A percentile compares a stretch with the other conserved stretches of the same genome.
Conservation (phyloP, 1,140 invertebrate species). For the Thaumatotibia leucotreta region DNA sequence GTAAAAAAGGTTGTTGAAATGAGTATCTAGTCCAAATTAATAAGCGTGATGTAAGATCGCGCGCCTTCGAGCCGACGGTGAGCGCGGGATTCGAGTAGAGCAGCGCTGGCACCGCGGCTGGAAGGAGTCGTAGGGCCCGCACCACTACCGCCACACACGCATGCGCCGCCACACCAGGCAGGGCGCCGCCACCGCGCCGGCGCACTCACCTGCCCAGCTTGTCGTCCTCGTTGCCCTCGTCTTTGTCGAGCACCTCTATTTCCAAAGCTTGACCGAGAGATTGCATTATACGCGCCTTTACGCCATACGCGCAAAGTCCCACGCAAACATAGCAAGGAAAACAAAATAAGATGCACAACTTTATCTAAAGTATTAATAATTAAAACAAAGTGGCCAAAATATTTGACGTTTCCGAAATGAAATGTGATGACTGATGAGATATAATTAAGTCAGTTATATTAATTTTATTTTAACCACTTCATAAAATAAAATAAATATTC, state of each 20-base stretch:
- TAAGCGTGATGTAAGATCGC: not conserved
- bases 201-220: constrained; percentile 86
- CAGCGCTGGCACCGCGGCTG: not conserved
- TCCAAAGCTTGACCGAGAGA: constrained; percentile 84
- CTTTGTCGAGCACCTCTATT: constrained; percentile 88
- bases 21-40: not conserved
- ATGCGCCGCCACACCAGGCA: not conserved
- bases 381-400: constrained; percentile 1
- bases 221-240: constrained; percentile 91
- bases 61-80: not conserved
- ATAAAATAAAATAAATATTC: not conserved
- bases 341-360: constrained; percentile 58
- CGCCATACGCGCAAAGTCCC: constrained; percentile 52
- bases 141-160: not conserved
- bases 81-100: not conserved
- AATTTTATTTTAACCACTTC: constrained; percentile 3
- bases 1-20: not conserved
- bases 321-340: constrained; percentile 69
- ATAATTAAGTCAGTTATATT: not conserved
- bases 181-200: constrained; percentile 17
- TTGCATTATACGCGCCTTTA: constrained; percentile 71
- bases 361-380: not conserved
- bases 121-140: not conserved
- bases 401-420: not conserved
- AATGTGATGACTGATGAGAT: not conserved